Conservation (phyloP, 1,140 invertebrate genomes). For the Calephelis virginiensis region DNA sequence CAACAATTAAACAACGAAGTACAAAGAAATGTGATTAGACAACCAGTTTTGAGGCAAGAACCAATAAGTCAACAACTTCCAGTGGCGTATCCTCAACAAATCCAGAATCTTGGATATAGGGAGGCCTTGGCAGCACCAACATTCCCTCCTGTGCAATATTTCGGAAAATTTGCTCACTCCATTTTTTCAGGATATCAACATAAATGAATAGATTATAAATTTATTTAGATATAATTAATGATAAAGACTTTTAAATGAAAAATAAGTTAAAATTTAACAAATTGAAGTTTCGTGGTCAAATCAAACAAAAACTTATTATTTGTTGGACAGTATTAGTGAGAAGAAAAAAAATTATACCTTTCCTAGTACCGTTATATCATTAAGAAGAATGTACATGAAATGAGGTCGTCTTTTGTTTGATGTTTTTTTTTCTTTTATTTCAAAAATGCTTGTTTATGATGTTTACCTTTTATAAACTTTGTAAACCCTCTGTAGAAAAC, state of each 20-base stretch:
- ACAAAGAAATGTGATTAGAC: background rate
- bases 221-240: conserved; percentile 15
- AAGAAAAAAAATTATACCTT: too few species aligned
- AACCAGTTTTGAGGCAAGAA: conserved; percentile 21
- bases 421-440: too few species aligned
- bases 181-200: conserved; percentile 46
- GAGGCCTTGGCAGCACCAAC: conserved; percentile 29
- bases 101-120: conserved; percentile 7
- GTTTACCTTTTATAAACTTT: too few species aligned
- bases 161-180: conserved; percentile 58
- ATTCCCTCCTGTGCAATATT: conserved; percentile 60
- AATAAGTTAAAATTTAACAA: conserved; percentile 12
- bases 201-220: conserved; percentile 21
- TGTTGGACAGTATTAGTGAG: too few species aligned
- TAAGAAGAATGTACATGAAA: too few species aligned
- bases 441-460: too few species aligned
- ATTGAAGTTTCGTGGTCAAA: background rate
- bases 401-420: too few species aligned
- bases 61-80: conserved; percentile 21
- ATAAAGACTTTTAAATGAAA: too few species aligned
- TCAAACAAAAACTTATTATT: too few species aligned
- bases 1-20: conserved; percentile 22
- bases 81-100: conserved; percentile 23
- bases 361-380: too few species aligned
- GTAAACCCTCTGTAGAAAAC: too few species aligned